Conservation (phyloP, 2,797 vertebrate genomes). For the Anableps anableps region DNA sequence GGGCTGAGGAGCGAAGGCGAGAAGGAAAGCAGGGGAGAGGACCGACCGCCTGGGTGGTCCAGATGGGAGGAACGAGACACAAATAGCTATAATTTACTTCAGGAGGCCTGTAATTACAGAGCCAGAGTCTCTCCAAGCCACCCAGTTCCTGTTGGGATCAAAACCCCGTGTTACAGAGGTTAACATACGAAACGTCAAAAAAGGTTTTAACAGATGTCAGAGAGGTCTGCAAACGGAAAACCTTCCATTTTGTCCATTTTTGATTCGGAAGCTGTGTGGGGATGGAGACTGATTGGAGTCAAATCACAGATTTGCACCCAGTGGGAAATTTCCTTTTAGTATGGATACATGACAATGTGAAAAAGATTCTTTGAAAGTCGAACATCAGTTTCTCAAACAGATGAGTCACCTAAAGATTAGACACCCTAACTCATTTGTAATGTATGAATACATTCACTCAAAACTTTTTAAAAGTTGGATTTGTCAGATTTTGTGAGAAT, state of each 20-base stretch:
- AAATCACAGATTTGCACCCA: background rate
- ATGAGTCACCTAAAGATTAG: constrained; percentile 1
- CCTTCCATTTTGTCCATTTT: constrained; percentile 65
- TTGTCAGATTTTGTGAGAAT: constrained; percentile 22
- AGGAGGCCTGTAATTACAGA: constrained; percentile 89
- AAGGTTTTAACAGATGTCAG: constrained; percentile 79
- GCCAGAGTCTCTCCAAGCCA: constrained; percentile 84
- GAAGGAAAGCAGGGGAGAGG: constrained; percentile 67
- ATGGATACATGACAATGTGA: constrained; percentile 15
- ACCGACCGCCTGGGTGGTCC: constrained; percentile 88
- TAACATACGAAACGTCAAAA: constrained; percentile 80
- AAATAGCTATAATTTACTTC: constrained; percentile 92
- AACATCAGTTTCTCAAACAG: constrained; percentile 13
- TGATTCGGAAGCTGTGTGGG: constrained; percentile 57
- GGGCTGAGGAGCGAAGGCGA: constrained; percentile 72
- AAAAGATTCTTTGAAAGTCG: constrained; percentile 24
- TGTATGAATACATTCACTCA: constrained; percentile 16
- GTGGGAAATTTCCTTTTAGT: background rate
- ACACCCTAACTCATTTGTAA: background rate
- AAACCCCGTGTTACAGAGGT: constrained; percentile 78
- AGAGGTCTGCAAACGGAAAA: constrained; percentile 60
- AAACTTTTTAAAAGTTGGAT: background rate
- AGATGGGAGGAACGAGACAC: constrained; percentile 90
- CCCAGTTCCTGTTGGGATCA: constrained; percentile 86
- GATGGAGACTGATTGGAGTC: constrained; percentile 30